These are phyloP conservation scores for Mycteria americana DNA, from an alignment of 2,797 vertebrate genomes.

Conservation along the genomic window DNA sequence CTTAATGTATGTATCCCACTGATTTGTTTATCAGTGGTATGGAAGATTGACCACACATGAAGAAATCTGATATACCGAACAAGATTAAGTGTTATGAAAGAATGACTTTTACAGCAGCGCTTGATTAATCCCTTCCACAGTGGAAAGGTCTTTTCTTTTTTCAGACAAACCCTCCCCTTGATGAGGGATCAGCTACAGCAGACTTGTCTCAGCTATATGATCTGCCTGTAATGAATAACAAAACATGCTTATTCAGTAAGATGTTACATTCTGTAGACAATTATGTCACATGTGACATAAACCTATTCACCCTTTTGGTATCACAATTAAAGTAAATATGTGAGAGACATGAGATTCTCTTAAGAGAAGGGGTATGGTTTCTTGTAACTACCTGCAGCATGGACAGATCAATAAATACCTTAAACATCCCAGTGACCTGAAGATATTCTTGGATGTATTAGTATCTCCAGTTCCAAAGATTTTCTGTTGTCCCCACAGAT, in stretches of 20 bases:
- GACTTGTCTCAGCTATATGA: not conserved
- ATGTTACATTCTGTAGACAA: not conserved
- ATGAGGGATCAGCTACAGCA: not conserved
- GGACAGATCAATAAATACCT: not conserved
- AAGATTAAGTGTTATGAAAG: not conserved
- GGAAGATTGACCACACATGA: not conserved
- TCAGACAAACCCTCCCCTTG: not conserved
- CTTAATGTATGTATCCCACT: not conserved
- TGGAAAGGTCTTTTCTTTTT: not conserved
- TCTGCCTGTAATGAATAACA: not conserved
- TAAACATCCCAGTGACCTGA: not conserved
- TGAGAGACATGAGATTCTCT: not conserved
- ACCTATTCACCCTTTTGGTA: not conserved
- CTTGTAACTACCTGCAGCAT: not conserved
- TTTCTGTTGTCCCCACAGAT: conserved; percentile 7
- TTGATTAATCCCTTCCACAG: not conserved
- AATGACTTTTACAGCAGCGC: not conserved
- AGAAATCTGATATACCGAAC: not conserved
- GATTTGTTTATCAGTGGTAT: not conserved
- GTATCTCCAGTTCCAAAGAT: not conserved
- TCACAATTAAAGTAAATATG: not conserved
- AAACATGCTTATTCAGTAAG: not conserved
- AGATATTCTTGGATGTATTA: conserved; percentile 5
- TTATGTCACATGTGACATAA: not conserved
- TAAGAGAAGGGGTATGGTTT: not conserved